Percentiles rank a stretch among this genome's conserved stretches.
phyloP scores from a whole-genome alignment of 2,888 invertebrate genomes.

The Acanthosepion lycidas region DNA sequence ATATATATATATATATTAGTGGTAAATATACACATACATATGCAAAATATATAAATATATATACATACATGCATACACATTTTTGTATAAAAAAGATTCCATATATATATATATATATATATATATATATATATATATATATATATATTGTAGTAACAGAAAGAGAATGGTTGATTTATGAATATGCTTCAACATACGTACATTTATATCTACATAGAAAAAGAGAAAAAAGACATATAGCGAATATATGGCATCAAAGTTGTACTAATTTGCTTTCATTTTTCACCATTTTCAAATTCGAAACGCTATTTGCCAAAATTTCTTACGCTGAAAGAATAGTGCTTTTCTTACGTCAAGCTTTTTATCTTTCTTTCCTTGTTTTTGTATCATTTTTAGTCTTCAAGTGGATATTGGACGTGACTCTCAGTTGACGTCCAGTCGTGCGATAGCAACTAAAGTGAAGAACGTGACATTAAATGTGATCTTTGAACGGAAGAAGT shows the following conservation, averaged over 20 bases:
- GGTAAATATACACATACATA: too few species aligned
- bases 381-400: not conserved
- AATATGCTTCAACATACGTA: too few species aligned
- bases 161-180: too few species aligned
- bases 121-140: too few species aligned
- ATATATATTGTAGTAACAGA: not conserved
- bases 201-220: too few species aligned
- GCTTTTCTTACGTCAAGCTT: not conserved
- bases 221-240: too few species aligned
- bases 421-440: not conserved
- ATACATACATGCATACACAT: too few species aligned
- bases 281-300: not conserved
- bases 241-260: too few species aligned
- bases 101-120: too few species aligned
- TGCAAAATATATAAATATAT: too few species aligned
- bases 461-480: not conserved
- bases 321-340: not conserved
- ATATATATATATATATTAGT: not conserved
- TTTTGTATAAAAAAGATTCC: too few species aligned
- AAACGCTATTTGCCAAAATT: not conserved
- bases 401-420: constrained; percentile 33
- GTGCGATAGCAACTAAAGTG: not conserved
- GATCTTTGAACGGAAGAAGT: not conserved
- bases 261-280: not conserved
- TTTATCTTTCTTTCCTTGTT: not conserved